Conservation (phyloP, 1,140 invertebrate genomes). For the Conopomorpha cramerella region DNA sequence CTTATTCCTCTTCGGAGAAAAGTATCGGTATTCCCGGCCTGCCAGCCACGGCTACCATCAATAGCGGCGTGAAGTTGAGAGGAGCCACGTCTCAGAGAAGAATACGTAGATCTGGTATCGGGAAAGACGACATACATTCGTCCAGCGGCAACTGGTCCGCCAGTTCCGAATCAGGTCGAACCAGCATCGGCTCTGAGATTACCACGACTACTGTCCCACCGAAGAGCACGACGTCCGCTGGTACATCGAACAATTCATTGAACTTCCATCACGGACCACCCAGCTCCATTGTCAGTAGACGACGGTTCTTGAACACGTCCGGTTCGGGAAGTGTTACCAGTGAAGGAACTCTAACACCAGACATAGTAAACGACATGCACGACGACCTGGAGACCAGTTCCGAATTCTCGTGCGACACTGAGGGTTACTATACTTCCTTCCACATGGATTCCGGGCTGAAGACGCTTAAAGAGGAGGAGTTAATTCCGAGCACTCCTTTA, state of each 20-base stretch:
- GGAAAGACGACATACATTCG: slow-evolving; percentile 80
- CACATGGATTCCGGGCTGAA: slow-evolving; percentile 94
- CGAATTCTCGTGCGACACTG: slow-evolving; percentile 93
- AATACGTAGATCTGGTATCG: slow-evolving; percentile 58
- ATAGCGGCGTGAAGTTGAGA: slow-evolving; percentile 70
- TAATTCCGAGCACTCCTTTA: slow-evolving; percentile 64
- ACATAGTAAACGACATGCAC: slow-evolving; percentile 73
- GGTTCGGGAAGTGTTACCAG: slow-evolving; percentile 82
- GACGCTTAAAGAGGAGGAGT: slow-evolving; percentile 80
- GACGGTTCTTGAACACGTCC: slow-evolving; percentile 71
- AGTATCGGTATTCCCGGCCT: slow-evolving; percentile 64
- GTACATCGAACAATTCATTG: slow-evolving; percentile 69
- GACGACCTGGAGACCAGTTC: slow-evolving; percentile 91
- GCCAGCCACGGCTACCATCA: slow-evolving; percentile 60
- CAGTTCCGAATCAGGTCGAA: slow-evolving; percentile 85
- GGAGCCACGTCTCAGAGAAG: slow-evolving; percentile 70
- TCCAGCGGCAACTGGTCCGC: slow-evolving; percentile 94
- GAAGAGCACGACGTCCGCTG: slow-evolving; percentile 68
- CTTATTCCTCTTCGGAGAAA: slow-evolving; percentile 74
- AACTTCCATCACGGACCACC: slow-evolving; percentile 67
- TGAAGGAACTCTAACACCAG: slow-evolving; percentile 83
- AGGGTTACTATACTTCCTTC: slow-evolving; percentile 97
- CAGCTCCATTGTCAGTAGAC: slow-evolving; percentile 70
- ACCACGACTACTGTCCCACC: slow-evolving; percentile 73
- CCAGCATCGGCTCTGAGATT: slow-evolving; percentile 81